Evolutionary conservation across 2,888 invertebrate species (phyloP), one percentile per base, ranked within the genome.

Genomic region (Alloplasta piceator): DNA sequence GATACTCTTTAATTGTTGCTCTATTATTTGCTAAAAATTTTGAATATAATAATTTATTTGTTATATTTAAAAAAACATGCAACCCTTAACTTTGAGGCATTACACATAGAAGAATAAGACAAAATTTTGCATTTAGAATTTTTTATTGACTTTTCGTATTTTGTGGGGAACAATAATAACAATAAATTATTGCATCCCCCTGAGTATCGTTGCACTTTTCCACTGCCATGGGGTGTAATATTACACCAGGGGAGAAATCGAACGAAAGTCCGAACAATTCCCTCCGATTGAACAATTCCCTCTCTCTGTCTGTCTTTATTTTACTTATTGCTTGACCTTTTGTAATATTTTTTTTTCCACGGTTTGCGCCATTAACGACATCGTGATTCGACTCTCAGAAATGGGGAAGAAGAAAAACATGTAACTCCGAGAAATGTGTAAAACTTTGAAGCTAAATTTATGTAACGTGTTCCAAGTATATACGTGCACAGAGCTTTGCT

Each of bases 331-430:
- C 7, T 10, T 10, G 5, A 12, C 7, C n/a, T 50, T 6, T 10
- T 14, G n/a, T 50, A 5, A 5, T 50, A 10, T 50, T 6, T n/a
- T 50, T 50, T 5, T 10, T 50, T 50, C 14, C 50, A 12, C 5
- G n/a, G 50, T n/a, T 46, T n/a, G 4, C 7, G 46, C 46, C 26
- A 26, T 26, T n/a, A n/a, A n/a, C n/a, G 26, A 26, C 3, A 3
- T 26, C 26, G 26, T 26, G 26, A 56, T 43, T 41, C 72, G 67
- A 72, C 55, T 46, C 36, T 46, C 67, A 41, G 76, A 76, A 72
- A 80, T 76, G 76, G 80, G 61, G 12, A 38, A n/a, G 43, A 48
- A 50, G 41, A 74, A 58, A 58, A 58, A 74, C 9, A 66, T 26
- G 12, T 39, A 26, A 12, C 39, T 10, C 9, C 60, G 14, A 66